phyloP scores from a whole-genome alignment of 1,140 invertebrate genomes.

The Diabrotica undecimpunctata region DNA sequence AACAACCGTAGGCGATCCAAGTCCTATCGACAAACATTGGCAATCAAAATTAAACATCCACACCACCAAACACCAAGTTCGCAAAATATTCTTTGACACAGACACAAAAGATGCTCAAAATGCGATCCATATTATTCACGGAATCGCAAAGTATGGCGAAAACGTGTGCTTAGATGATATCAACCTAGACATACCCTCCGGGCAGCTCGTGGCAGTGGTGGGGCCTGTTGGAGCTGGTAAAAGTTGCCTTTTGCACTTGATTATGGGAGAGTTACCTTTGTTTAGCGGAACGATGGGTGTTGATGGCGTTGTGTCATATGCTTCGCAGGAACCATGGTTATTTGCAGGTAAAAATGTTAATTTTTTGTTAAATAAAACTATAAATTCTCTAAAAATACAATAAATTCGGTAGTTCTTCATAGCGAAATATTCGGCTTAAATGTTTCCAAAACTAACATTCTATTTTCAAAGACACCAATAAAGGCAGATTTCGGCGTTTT shows the following conservation, averaged over 20 bases:
- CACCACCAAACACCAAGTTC: no score
- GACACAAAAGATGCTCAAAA: constrained; percentile 47
- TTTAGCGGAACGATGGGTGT: constrained; percentile 35
- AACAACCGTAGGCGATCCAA: constrained; percentile 43
- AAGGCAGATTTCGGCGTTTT: no score
- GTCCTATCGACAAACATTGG: constrained; percentile 25
- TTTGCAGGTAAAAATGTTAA: constrained; percentile 38
- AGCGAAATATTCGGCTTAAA: no score
- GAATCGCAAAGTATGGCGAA: constrained; percentile 56
- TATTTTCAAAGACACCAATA: no score
- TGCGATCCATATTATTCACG: constrained; percentile 49
- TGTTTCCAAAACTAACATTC: no score
- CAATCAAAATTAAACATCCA: constrained; percentile 37
- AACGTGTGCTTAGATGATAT: constrained; percentile 59
- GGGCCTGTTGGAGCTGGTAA: constrained; percentile 71
- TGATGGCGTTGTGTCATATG: constrained; percentile 56
- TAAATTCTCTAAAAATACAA: no score
- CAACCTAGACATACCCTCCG: constrained; percentile 56
- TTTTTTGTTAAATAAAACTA: constrained; percentile 50
- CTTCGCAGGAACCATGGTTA: constrained; percentile 61
- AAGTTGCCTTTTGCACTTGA: constrained; percentile 73
- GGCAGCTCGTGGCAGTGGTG: constrained; percentile 62
- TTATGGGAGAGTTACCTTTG: constrained; percentile 74
- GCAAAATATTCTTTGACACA: constrained; percentile 42
- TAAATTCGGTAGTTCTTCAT: no score